Base-by-base conservation (phyloP, 2,888 invertebrate genomes). In the Phlogophora meticulosa region DNA sequence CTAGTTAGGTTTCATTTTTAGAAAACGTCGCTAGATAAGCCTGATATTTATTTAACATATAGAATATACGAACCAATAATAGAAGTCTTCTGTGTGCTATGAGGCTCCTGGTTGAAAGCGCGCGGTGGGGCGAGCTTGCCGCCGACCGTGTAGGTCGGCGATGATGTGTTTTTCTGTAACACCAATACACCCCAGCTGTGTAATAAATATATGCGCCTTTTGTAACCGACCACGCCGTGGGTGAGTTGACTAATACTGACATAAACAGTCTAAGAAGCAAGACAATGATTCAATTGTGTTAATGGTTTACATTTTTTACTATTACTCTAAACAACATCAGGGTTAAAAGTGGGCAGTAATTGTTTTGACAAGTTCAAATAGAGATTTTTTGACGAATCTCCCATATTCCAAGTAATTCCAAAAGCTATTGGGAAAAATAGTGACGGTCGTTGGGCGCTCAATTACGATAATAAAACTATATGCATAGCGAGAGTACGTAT, bases 81-180 rank as follows among this genome's bases (percentile, higher is more conserved):
- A 55, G 94, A 92, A 0, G 89, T 63, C 66, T 88, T 90, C 79
- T 83, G 85, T 15, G 85, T 13, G 63, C 70, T 80, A 75, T 40
- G 15, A 58, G 56, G 72, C 17, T 91, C 91, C 51, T 85, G 85
- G 7, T 81, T 56, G 71, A 74, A 87, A 51, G 81, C 84, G 17
- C 91, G 86, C 22, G 85, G 61, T 7, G 87, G 80, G 5, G 90
- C 86, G 63, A 88, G 46, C 70, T 92, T 91, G 48, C 88, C 89
- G 85, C 91, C 92, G 69, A 90, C 91, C 53, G 92, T 90, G 10
- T 92, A 82, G 64, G 87, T 72, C 69, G 93, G 91, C 69, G 91
- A 77, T 0, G 87, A 51, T 4, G 85, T 69, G 64, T 75, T 90
- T 78, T 91, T 93, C 93, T 94, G 90, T 72, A 92, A 90, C 66